Conservation (phyloP, 2,113 vertebrate genomes). For the Hipposideros armiger region DNA sequence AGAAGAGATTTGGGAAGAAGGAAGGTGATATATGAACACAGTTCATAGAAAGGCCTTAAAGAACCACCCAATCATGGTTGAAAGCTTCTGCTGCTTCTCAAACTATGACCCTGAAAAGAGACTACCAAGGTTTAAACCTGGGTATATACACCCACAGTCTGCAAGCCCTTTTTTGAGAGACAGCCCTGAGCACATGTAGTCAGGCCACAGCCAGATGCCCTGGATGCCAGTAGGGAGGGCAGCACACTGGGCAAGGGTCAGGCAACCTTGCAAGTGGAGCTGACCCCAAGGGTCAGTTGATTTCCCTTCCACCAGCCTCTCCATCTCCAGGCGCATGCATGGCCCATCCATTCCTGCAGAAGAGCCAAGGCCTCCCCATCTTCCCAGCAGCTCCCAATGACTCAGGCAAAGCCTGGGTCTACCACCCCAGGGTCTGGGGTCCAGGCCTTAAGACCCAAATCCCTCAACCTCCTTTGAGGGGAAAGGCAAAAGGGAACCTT, state of each 20-base stretch:
- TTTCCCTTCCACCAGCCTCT: not conserved
- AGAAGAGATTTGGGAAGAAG: not conserved
- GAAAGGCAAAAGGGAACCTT: not conserved
- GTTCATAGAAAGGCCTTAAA: constrained; percentile 17
- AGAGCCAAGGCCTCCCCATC: not conserved
- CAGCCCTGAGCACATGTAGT: not conserved
- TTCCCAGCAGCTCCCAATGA: not conserved
- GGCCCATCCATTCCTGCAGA: not conserved
- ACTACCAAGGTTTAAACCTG: not conserved
- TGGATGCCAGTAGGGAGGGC: not conserved
- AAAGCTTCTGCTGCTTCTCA: constrained; percentile 5
- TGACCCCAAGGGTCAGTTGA: not conserved
- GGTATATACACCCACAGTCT: not conserved
- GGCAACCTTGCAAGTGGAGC: not conserved
- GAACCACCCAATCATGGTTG: not conserved
- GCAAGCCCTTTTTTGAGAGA: not conserved
- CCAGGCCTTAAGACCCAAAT: not conserved
- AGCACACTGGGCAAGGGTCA: not conserved
- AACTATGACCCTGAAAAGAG: not conserved
- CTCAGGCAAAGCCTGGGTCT: constrained; percentile 35
- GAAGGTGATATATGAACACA: not conserved
- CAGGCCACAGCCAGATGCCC: not conserved
- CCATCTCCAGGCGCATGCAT: not conserved
- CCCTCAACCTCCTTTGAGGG: not conserved
- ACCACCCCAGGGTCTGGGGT: not conserved